Conservation (phyloP, 2,888 invertebrate species). For the Volucella inanis region DNA sequence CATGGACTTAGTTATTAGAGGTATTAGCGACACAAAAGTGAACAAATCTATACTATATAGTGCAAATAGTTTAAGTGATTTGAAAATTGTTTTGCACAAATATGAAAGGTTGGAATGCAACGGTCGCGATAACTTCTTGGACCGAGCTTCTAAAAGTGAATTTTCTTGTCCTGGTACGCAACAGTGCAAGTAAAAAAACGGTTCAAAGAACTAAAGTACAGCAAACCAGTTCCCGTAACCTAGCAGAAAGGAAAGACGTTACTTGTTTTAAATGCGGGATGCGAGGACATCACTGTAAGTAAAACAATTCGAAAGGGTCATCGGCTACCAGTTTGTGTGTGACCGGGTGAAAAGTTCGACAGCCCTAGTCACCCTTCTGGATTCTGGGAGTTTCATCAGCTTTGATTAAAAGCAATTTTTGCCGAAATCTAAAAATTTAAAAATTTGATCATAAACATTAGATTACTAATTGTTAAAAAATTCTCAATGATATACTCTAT, state of each 20-base stretch:
- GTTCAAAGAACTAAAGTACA: background rate
- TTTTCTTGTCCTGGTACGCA: background rate
- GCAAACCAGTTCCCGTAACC: background rate
- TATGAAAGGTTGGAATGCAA: background rate
- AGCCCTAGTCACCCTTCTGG: conserved; percentile 17
- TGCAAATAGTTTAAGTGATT: background rate
- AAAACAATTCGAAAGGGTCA: conserved; percentile 14
- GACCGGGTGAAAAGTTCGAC: conserved; percentile 11
- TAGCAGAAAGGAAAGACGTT: conserved; percentile 1
- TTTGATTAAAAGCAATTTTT: conserved; percentile 43
- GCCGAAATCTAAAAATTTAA: conserved; percentile 28
- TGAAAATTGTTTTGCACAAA: background rate
- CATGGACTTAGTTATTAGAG: no score
- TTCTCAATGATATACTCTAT: background rate
- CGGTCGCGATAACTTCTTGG: conserved; percentile 1
- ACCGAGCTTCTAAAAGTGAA: no score
- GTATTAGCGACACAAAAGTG: no score
- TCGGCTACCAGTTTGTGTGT: conserved; percentile 9
- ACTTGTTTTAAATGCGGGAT: conserved; percentile 10
- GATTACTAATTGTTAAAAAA: background rate
- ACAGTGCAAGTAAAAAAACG: background rate
- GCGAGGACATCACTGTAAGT: no score
- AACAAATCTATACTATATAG: no score
- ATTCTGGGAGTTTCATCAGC: conserved; percentile 59
- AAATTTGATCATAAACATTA: background rate